Base-by-base conservation (phyloP, 1,140 invertebrate species). In the Galleria mellonella region DNA sequence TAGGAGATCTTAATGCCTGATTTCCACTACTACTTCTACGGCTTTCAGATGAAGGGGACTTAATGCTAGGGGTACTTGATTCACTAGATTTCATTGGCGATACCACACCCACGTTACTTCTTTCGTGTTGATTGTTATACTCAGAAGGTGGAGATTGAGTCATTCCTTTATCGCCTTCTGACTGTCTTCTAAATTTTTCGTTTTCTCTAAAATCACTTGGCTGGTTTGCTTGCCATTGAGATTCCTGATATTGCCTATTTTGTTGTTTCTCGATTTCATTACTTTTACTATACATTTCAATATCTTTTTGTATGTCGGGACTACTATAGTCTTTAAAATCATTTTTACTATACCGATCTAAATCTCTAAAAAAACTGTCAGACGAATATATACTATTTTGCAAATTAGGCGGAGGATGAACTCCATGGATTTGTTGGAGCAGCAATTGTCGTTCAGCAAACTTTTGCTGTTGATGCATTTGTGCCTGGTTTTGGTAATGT, bases 1-100 rank as follows among this genome's bases (percentile, higher is more conserved):
- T 88, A 0, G 94, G 93, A 8, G 92, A 94, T 41, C 92, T 88
- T 33, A 94, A 63, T 28, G 88, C 88, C 43, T 89, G 89, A 5
- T 87, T 88, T 6, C 89, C 90, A 13, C 83, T 72, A 57, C 90
- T 92, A 55, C 90, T 89, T 60, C 90, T 87, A 2, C 90, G 83
- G 42, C 90, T 89, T 14, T 91, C 88, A 1, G 89, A 88, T 17
- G 89, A 88, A 29, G 87, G 85, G 27, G 78, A 87, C 72, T 87
- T 87, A 55, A 76, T 78, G 60, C 68, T 83, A 30, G 81, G 83
- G 42, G 62, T 79, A 72, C 83, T 87, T 32, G 76, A 76, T 33
- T 89, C 87, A 52, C 72, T 79, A 9, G 78, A 81, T 49, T 83
- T 77, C 77, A 85, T 79, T 4, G 82, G 78, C 12, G 78, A 83